These are phyloP conservation scores for Diaphora mendica DNA, from an alignment of 2,888 invertebrate genomes.

Conservation along the genomic window DNA sequence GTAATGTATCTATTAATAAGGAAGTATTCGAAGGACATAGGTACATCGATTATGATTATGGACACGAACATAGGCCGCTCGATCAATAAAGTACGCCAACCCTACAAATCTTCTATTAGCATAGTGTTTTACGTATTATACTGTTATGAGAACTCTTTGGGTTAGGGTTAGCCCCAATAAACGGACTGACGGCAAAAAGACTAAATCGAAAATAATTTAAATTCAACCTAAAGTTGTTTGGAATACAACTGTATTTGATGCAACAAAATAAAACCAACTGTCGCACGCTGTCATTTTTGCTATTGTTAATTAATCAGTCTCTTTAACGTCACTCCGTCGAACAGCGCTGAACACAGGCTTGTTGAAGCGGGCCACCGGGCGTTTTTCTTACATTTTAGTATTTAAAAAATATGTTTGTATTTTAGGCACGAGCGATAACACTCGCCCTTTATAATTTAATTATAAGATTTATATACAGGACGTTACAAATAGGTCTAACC, in stretches of 20 bases:
- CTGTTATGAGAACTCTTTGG: neutral
- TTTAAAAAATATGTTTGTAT: neutral
- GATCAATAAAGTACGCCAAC: neutral
- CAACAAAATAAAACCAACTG: too few species aligned
- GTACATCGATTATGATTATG: neutral
- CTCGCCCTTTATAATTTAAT: neutral
- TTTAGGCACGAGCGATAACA: neutral
- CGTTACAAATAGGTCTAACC: constrained; percentile 5
- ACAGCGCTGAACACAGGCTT: neutral
- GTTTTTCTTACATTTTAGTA: neutral
- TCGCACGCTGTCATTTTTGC: too few species aligned
- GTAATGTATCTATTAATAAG: too few species aligned
- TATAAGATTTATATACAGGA: neutral
- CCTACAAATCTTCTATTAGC: neutral
- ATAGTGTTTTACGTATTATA: neutral
- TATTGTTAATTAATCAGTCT: too few species aligned
- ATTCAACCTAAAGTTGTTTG: too few species aligned
- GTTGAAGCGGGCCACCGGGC: neutral
- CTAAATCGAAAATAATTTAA: too few species aligned
- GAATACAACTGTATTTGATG: too few species aligned
- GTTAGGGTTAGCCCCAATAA: too few species aligned
- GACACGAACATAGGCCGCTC: neutral
- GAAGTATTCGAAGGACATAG: neutral
- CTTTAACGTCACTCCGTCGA: too few species aligned
- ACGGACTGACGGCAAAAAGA: too few species aligned